Conservation (phyloP, 2,888 invertebrate genomes). For the Onthophagus sagittarius region DNA sequence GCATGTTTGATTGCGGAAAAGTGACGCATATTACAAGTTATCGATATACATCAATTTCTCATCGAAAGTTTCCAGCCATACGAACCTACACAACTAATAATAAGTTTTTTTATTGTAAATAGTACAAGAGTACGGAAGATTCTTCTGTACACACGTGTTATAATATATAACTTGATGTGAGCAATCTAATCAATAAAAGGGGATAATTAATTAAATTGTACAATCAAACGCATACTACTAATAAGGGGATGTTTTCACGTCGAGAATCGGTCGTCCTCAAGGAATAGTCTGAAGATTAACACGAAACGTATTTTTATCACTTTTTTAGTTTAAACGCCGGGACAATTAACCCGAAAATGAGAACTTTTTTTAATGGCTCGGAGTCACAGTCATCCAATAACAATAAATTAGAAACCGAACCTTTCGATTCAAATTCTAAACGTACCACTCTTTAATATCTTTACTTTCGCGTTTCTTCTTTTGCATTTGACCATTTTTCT, state of each 20-base stretch:
- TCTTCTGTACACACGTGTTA: neutral
- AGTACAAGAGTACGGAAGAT: conserved; percentile 1
- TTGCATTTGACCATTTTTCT: conserved; percentile 45
- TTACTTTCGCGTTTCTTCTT: conserved; percentile 72
- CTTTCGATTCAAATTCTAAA: conserved; percentile 54
- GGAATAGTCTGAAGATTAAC: neutral
- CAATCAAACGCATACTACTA: neutral
- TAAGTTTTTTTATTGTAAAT: neutral
- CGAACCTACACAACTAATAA: neutral
- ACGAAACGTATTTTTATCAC: neutral
- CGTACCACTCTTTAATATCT: conserved; percentile 96
- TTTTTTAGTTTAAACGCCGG: neutral
- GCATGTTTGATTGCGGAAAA: conserved; percentile 8
- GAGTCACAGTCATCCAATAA: conserved; percentile 33
- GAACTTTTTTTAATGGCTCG: conserved; percentile 38
- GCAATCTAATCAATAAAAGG: neutral
- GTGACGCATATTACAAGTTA: conserved; percentile 1
- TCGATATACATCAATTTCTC: neutral
- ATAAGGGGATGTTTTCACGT: neutral
- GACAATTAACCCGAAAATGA: neutral
- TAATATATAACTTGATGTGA: neutral
- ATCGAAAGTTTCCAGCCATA: conserved; percentile 1
- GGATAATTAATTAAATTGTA: neutral
- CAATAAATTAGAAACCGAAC: conserved; percentile 17
- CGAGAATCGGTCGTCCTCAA: neutral